Evolutionary conservation across 2,797 vertebrate species (phyloP).

Genomic region (Silurus lanzhouensis): DNA sequence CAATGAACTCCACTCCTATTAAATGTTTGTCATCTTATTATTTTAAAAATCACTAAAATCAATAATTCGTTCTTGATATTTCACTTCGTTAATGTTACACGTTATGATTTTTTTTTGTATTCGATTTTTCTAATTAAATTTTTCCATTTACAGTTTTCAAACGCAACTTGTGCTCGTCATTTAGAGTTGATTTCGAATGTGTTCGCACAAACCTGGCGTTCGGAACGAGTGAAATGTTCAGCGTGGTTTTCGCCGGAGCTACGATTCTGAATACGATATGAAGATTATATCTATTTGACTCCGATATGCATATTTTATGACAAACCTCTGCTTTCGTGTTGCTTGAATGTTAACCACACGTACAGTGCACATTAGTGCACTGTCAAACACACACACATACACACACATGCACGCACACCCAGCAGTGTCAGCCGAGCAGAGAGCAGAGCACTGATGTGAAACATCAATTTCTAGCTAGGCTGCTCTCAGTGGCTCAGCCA

Average conservation of each 20-base stretch:
- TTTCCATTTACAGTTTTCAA: no score
- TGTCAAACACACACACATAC: slow-evolving; percentile 43
- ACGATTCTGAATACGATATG: neutral
- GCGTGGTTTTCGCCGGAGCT: neutral
- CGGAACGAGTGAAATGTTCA: neutral
- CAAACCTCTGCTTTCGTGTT: neutral
- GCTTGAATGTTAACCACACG: slow-evolving; percentile 33
- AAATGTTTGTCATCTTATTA: neutral
- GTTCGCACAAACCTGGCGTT: neutral
- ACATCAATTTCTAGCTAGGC: slow-evolving; percentile 86
- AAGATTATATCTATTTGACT: neutral
- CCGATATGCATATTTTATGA: neutral
- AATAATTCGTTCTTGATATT: neutral
- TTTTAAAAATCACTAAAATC: neutral
- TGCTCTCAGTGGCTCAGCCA: slow-evolving; percentile 79
- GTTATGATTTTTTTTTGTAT: neutral
- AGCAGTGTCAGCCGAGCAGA: slow-evolving; percentile 65
- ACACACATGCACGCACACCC: slow-evolving; percentile 37
- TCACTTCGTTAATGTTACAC: neutral
- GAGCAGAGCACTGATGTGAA: slow-evolving; percentile 79
- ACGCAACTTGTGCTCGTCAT: no score
- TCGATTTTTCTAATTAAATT: neutral
- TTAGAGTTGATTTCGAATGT: neutral
- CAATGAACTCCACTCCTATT: neutral
- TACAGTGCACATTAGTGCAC: slow-evolving; percentile 48